A percentile compares a stretch with the other conserved stretches of the same genome.
Evolutionary conservation across 2,888 invertebrate genomes (phyloP).

Genomic region (Drosophila histrio): DNA sequence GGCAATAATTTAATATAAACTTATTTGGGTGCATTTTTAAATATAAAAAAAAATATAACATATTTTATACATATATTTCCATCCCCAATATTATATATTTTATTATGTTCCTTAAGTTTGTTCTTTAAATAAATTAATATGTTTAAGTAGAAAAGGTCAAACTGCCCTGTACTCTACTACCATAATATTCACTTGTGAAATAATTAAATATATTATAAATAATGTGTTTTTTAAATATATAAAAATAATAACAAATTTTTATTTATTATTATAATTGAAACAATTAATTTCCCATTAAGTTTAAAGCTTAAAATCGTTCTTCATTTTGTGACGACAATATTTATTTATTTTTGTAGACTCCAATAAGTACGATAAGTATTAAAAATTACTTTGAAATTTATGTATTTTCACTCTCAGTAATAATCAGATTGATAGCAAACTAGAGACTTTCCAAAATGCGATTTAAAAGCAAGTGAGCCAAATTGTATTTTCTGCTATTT

Average conservation of each 20-base stretch:
- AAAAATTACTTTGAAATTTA: constrained; percentile 1
- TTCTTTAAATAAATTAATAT: too few relatives aligned
- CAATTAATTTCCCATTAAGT: not conserved
- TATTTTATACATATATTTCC: too few relatives aligned
- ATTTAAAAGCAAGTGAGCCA: constrained; percentile 14
- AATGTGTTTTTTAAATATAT: too few relatives aligned
- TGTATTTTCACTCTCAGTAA: not conserved
- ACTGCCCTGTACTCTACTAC: too few relatives aligned
- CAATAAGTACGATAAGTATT: not conserved
- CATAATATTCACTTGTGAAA: too few relatives aligned
- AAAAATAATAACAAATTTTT: too few relatives aligned
- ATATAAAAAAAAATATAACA: not conserved
- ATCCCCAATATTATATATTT: too few relatives aligned
- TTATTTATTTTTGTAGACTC: not conserved
- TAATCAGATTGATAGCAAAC: not conserved
- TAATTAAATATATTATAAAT: not conserved
- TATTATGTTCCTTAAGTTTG: too few relatives aligned
- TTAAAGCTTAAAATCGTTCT: not conserved
- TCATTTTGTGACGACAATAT: not conserved
- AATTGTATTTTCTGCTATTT: not conserved
- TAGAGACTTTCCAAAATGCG: not conserved
- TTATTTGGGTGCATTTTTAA: not conserved
- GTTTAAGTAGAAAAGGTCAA: too few relatives aligned
- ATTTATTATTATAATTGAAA: not conserved
- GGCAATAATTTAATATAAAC: not conserved